Conservation (phyloP, 1,140 invertebrate genomes). For the Camponotus vicinus region DNA sequence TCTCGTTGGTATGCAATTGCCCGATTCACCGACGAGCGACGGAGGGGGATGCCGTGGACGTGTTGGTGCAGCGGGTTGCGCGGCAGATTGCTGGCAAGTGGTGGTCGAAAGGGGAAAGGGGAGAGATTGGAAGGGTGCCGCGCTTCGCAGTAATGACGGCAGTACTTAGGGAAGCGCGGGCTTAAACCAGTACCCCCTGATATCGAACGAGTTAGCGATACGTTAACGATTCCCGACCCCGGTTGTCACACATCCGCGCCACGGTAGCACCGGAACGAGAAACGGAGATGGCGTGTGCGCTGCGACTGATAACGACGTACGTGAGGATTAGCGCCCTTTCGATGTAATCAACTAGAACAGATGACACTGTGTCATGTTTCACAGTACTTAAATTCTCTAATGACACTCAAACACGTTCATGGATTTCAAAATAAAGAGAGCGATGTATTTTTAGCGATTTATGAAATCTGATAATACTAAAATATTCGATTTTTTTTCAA, state of each 20-base stretch:
- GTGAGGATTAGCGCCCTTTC: conserved; percentile 61
- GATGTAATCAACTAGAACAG: conserved; percentile 32
- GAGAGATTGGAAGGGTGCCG: conserved; percentile 22
- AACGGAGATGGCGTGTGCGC: conserved; percentile 71
- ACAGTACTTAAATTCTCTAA: conserved; percentile 1
- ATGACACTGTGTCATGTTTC: not conserved
- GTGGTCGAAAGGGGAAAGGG: not conserved
- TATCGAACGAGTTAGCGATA: conserved; percentile 83
- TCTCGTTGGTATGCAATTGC: conserved; percentile 82
- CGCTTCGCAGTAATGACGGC: conserved; percentile 74
- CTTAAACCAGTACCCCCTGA: conserved; percentile 75
- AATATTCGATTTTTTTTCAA: not conserved
- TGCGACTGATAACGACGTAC: conserved; percentile 74
- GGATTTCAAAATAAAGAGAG: not conserved
- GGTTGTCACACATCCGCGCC: conserved; percentile 60
- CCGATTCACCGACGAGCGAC: conserved; percentile 80
- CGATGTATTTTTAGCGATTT: not conserved
- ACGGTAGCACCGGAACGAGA: conserved; percentile 58
- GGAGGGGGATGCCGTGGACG: conserved; percentile 58
- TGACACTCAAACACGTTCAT: not conserved
- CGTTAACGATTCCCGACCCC: conserved; percentile 78
- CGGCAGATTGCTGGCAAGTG: conserved; percentile 65
- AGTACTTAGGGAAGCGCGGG: conserved; percentile 70
- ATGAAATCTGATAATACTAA: not conserved
- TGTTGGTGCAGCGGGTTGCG: conserved; percentile 61